Base-by-base conservation (phyloP, 2,888 invertebrate genomes). In the Dicyrtomina minuta region DNA sequence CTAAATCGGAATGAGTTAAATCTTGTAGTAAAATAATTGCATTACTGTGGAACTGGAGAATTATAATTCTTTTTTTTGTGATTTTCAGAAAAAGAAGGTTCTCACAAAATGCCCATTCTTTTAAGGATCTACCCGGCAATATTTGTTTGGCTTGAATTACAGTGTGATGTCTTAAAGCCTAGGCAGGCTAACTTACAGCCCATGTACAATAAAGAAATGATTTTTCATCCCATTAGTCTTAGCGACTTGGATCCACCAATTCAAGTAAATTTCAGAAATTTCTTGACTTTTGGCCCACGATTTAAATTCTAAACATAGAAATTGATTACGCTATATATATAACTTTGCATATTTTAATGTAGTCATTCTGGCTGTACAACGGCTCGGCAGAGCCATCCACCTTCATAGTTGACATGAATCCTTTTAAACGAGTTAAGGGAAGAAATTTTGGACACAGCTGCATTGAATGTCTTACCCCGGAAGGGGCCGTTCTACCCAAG, bases 361-460 rank as follows among this genome's bases (percentile, higher is more conserved):
- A 70, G 66, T n/a, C 73, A 56, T 70, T 75, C 60, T 75, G 74
- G 75, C 2, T 75, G 43, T 77, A 73, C 55, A 75, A 75, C 58
- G 77, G 75, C 8, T 72, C 75, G 4, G 71, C 70, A 43, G 70
- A 67, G n/a, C 51, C 64, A 15, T 68, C 72, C 8, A 41, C 66
- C 2, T 75, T 71, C 33, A 55, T 67, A 26, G 72, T 75, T 0
- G 73, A 75, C 51, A 44, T 72, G 59, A 70, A 72, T 51, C 72
- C 72, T 2, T 77, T 77, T 53, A 68, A 74, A 22, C 67, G 67
- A 20, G 41, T 74, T 10, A 72, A 74, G 39, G 66, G 73, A n/a
- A 65, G 70, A 8, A 75, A 77, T 58, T 75, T 71, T 66, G 75
- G 68, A 0, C 77, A 77, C 59, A 43, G 65, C 17, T 72, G 74